Percentiles rank a stretch among this genome's conserved stretches.
phyloP scores from a whole-genome alignment of 2,113 vertebrate species.

The Otolemur garnettii region DNA sequence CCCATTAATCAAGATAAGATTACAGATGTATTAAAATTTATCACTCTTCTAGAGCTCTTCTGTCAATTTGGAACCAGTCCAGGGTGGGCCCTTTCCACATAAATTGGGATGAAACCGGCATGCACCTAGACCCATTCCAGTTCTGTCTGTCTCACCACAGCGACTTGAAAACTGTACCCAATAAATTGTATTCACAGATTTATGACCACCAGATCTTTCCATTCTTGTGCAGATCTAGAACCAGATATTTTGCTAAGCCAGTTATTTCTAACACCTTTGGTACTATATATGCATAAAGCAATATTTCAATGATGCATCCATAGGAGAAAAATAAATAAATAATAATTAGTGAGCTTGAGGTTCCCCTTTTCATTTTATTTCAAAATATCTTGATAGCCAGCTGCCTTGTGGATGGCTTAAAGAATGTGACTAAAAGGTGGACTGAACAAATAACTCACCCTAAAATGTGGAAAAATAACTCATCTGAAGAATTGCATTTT shows the following conservation, averaged over 20 bases:
- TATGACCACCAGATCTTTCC: background rate
- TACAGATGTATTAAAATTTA: constrained; percentile 68
- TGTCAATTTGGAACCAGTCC: constrained; percentile 64
- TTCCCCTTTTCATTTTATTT: background rate
- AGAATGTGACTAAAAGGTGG: constrained; percentile 13
- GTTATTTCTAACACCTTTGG: background rate
- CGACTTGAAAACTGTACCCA: constrained; percentile 74
- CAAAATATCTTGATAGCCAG: background rate
- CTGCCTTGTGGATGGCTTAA: background rate
- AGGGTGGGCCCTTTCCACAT: constrained; percentile 39
- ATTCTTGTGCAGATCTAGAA: constrained; percentile 51
- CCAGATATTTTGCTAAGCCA: background rate
- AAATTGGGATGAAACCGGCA: constrained; percentile 67
- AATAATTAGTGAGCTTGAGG: background rate
- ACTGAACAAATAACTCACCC: constrained; percentile 4
- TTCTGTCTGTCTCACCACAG: constrained; percentile 57
- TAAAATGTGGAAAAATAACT: background rate
- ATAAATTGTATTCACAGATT: constrained; percentile 71
- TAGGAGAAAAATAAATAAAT: background rate
- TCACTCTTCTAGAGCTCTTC: constrained; percentile 60
- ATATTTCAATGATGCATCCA: background rate
- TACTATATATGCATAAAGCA: background rate
- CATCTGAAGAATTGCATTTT: constrained; percentile 7
- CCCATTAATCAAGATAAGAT: constrained; percentile 65
- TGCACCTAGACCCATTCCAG: constrained; percentile 56